Conservation (phyloP, 2,888 invertebrate species). For the Pycnomerus fuliginosus region DNA sequence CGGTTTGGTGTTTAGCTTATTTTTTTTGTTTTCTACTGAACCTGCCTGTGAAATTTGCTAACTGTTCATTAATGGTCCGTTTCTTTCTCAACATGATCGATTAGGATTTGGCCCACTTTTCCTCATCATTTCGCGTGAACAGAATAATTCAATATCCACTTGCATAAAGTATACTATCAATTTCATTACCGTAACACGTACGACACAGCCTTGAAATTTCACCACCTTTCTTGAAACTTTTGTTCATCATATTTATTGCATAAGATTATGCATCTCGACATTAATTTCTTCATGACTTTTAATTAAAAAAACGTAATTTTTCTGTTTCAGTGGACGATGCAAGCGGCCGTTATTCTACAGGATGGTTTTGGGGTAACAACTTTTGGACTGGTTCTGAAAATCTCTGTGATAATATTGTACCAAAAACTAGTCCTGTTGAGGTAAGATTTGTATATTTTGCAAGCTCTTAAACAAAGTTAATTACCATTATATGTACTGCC, state of each 20-base stretch:
- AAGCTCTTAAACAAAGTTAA: neutral
- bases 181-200: neutral
- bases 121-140: conserved; percentile 1
- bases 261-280: too few relatives aligned
- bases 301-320: conserved; percentile 21
- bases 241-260: too few relatives aligned
- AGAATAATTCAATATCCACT: conserved; percentile 4
- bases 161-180: conserved; percentile 3
- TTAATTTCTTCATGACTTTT: too few relatives aligned
- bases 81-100: neutral
- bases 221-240: too few relatives aligned
- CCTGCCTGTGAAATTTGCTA: too few relatives aligned
- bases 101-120: conserved; percentile 5
- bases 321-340: conserved; percentile 65
- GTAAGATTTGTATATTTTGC: neutral
- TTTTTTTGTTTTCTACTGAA: too few relatives aligned
- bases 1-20: neutral
- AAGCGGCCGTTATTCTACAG: conserved; percentile 73
- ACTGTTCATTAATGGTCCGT: neutral
- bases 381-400: conserved; percentile 78
- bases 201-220: conserved; percentile 7
- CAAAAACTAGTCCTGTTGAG: conserved; percentile 33
- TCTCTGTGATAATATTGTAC: conserved; percentile 66
- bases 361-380: conserved; percentile 81
- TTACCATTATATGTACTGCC: too few relatives aligned